Conservation (phyloP, 1,140 invertebrate species). For the Diachasmimorpha longicaudata region DNA sequence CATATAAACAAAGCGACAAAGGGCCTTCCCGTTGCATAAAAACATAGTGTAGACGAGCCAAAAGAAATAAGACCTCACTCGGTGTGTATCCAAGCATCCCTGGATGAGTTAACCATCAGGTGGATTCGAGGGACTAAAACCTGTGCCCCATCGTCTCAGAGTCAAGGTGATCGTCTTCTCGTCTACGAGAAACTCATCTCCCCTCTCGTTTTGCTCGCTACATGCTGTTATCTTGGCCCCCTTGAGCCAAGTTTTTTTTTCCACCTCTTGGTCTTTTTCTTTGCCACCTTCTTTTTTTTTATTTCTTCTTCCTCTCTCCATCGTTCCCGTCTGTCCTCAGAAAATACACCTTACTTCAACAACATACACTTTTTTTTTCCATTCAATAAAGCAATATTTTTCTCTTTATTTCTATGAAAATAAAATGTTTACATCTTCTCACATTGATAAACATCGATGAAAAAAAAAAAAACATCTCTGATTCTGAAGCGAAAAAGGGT, state of each 20-base stretch:
- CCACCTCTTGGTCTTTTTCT: background rate
- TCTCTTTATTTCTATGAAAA: background rate
- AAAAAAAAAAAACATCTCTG: background rate
- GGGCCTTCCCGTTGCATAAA: slow-evolving; percentile 37
- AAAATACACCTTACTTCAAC: background rate
- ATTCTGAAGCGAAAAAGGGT: background rate
- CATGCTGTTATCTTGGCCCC: slow-evolving; percentile 17
- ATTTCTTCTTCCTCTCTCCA: background rate
- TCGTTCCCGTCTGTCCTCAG: background rate
- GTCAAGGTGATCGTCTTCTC: slow-evolving; percentile 31
- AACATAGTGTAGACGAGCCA: slow-evolving; percentile 39
- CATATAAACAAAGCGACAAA: slow-evolving; percentile 37
- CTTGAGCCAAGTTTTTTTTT: slow-evolving; percentile 1
- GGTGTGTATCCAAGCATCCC: background rate
- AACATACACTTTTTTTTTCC: background rate
- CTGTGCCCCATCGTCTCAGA: slow-evolving; percentile 20
- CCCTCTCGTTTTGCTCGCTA: slow-evolving; percentile 2
- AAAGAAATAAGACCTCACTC: slow-evolving; percentile 19
- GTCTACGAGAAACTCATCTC: slow-evolving; percentile 16
- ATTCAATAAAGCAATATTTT: background rate
- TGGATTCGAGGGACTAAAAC: background rate
- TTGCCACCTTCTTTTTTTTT: background rate
- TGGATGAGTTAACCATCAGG: background rate
- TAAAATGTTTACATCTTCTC: background rate
- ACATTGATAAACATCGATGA: background rate